Evolutionary conservation across 2,797 vertebrate genomes (phyloP).

Genomic region (Neosilurus hyrtlii): DNA sequence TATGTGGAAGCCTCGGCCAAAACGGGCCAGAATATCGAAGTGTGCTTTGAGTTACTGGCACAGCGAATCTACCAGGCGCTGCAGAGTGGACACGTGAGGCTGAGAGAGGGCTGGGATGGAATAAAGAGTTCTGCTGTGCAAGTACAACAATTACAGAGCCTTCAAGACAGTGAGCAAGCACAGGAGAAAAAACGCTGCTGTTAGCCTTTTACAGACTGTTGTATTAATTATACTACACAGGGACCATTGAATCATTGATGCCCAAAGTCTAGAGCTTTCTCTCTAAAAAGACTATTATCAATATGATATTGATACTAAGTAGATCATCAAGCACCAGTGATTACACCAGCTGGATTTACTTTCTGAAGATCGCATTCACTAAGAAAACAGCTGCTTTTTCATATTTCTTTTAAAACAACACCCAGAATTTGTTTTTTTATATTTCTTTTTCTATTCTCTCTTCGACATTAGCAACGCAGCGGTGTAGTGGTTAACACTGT

Average conservation of each 20-base stretch:
- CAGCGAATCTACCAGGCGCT: constrained; percentile 73
- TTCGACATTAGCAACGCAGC: too few species aligned
- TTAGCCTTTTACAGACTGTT: constrained; percentile 17
- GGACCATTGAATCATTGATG: not conserved
- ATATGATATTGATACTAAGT: not conserved
- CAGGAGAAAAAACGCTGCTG: constrained; percentile 65
- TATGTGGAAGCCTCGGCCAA: constrained; percentile 82
- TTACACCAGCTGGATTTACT: not conserved
- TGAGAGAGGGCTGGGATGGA: constrained; percentile 76
- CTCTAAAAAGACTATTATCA: not conserved
- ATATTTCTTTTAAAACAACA: too few species aligned
- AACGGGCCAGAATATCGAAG: constrained; percentile 72
- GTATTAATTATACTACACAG: not conserved
- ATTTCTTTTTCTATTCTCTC: too few species aligned
- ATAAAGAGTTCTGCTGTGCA: constrained; percentile 72
- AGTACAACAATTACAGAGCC: constrained; percentile 50
- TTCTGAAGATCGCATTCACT: not conserved
- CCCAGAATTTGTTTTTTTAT: too few species aligned
- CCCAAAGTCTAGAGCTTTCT: not conserved
- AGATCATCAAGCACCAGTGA: not conserved
- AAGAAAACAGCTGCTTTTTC: not conserved
- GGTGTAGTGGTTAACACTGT: too few species aligned
- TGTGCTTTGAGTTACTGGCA: constrained; percentile 74
- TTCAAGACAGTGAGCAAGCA: constrained; percentile 7
- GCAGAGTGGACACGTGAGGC: constrained; percentile 65